Evolutionary conservation across 2,113 vertebrate species (phyloP), one percentile per base, ranked within the genome.

Genomic region (Empidonax alnorum): DNA sequence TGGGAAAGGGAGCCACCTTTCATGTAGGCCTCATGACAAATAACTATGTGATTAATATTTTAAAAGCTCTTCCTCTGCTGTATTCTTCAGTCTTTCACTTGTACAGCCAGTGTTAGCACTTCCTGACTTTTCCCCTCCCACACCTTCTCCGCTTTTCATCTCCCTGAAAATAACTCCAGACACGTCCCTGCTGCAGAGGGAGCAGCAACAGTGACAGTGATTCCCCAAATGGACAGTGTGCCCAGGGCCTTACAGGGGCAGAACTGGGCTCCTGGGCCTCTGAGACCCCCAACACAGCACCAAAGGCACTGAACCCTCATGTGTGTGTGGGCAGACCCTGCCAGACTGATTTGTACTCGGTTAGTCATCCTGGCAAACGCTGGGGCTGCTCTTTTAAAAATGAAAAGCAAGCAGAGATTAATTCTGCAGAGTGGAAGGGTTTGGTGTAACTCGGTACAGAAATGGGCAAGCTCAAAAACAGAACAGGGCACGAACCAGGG

Each of bases 301-400:
- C 75, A 76, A 35, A 89, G 89, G 84, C 84, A 79, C 6, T 3
- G 52, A 84, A 46, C 55, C 53, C 35, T 44, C 63, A n/a, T 3
- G 5, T 14, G 7, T n/a, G 61, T 25, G 68, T 81, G 65, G 74
- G 66, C 68, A 88, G 80, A 46, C 76, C 53, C 37, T 52, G 83
- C 68, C 86, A 88, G 67, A 65, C 92, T 84, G 76, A 95, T 90
- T 78, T 85, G 68, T 49, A 55, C 42, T 42, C 0, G 0, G 50
- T 87, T 78, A 88, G 72, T 89, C 93, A 97, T 78, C 83, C 85
- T 90, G 85, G 85, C 83, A 96, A 86, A 67, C 14, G 65, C 44
- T 52, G 61, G 80, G 75, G 17, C 7, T 75, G 66, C 12, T 42
- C 49, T 94, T 92, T 91, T 37, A 67, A 62, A 94, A 86, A 69